Conservation (phyloP, 1,140 invertebrate species). For the Heliconius melpomene region DNA sequence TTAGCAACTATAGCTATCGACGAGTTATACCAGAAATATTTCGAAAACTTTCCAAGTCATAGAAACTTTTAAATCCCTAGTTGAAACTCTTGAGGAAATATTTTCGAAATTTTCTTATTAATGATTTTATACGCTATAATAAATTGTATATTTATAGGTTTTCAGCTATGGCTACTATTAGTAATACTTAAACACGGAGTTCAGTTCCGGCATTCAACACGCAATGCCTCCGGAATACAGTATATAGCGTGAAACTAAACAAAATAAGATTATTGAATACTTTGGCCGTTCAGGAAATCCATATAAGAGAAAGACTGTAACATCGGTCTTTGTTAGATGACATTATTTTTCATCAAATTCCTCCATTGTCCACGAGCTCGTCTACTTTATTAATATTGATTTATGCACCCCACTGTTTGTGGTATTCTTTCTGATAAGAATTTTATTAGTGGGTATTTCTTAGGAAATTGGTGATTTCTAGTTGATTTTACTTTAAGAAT, state of each 20-base stretch:
- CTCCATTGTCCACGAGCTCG: constrained; percentile 29
- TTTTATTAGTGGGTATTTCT: not conserved
- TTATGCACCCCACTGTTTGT: constrained; percentile 36
- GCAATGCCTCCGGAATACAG: too few species aligned
- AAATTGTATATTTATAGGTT: too few species aligned
- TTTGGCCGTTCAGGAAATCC: not conserved
- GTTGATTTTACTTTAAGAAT: not conserved
- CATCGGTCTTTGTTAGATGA: constrained; percentile 15
- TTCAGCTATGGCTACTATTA: too few species aligned
- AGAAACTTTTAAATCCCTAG: not conserved
- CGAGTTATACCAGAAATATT: not conserved
- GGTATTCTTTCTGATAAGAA: constrained; percentile 13
- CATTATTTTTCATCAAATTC: constrained; percentile 26
- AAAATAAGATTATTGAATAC: not conserved
- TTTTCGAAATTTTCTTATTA: not conserved
- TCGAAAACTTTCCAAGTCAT: not conserved
- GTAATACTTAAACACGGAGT: too few species aligned
- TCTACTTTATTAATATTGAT: constrained; percentile 37
- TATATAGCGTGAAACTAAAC: not conserved
- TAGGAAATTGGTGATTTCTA: not conserved
- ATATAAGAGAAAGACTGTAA: constrained; percentile 14
- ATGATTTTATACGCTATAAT: not conserved
- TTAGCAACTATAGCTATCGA: not conserved
- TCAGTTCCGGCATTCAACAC: too few species aligned
- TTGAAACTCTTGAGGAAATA: not conserved